Conservation (phyloP, 2,888 invertebrate species). For the Heliconius ethilla region DNA sequence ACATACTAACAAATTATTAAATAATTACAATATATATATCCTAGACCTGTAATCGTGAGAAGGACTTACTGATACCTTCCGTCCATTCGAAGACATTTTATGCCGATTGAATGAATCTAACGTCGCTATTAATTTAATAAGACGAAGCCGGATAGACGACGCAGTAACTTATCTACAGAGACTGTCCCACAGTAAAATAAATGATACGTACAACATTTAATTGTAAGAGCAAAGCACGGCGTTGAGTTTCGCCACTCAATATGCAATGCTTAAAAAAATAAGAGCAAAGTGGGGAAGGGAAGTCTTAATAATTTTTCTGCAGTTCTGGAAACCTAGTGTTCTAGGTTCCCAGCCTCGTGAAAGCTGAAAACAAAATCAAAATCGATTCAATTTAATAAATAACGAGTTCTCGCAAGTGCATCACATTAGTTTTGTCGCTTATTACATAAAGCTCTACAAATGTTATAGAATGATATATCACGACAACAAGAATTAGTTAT, state of each 20-base stretch:
- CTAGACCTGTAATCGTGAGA: too few relatives aligned
- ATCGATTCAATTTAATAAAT: background rate
- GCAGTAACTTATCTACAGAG: too few relatives aligned
- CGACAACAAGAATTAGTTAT: constrained; percentile 10
- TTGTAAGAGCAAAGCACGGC: background rate
- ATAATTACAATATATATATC: too few relatives aligned
- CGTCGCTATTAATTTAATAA: too few relatives aligned
- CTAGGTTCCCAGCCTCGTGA: background rate
- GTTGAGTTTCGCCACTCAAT: background rate
- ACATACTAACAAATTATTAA: too few relatives aligned
- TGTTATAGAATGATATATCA: constrained; percentile 7
- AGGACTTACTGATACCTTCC: too few relatives aligned
- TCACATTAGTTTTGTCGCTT: background rate
- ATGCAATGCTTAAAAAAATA: background rate
- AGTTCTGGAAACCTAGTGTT: background rate
- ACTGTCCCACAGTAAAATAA: too few relatives aligned
- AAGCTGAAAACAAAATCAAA: background rate
- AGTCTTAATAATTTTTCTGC: too few relatives aligned
- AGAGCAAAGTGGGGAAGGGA: background rate
- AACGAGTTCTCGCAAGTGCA: background rate
- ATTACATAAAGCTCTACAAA: background rate
- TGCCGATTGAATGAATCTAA: too few relatives aligned
- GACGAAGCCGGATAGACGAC: too few relatives aligned
- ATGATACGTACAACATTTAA: too few relatives aligned
- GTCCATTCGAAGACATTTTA: too few relatives aligned